Percentiles rank a stretch among this genome's conserved stretches.
Conservation (phyloP, 2,113 vertebrate species). For the Tenebrosternarchus preto region DNA sequence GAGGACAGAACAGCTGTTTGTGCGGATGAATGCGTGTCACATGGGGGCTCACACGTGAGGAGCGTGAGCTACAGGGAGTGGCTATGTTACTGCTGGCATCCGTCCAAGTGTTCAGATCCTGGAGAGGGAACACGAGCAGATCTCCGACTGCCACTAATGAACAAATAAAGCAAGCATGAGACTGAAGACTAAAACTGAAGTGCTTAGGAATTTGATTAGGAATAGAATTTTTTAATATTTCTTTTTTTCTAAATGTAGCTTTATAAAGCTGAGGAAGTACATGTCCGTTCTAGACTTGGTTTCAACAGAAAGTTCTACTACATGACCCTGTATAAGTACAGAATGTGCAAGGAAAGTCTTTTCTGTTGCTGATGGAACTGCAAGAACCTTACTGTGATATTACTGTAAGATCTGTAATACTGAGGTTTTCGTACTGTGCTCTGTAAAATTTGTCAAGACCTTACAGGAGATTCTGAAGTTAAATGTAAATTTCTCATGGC, state of each 20-base stretch:
- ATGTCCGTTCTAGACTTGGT: no score
- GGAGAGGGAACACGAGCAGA: not conserved
- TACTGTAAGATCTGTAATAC: not conserved
- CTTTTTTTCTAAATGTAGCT: no score
- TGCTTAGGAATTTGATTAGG: no score
- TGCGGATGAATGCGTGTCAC: not conserved
- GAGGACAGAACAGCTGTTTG: conserved; percentile 23
- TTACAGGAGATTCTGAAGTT: no score
- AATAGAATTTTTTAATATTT: no score
- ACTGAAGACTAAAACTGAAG: not conserved
- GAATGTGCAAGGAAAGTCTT: no score
- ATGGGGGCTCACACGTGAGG: conserved; percentile 60
- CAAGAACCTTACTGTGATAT: no score
- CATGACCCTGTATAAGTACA: no score
- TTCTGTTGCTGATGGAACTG: no score
- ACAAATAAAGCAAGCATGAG: not conserved
- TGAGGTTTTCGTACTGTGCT: no score
- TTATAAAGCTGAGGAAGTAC: no score
- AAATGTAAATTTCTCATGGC: not conserved
- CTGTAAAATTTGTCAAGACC: no score
- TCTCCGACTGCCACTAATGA: not conserved
- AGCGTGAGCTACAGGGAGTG: not conserved
- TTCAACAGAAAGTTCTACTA: not conserved
- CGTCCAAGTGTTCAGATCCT: conserved; percentile 61
- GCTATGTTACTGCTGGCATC: conserved; percentile 42